Evolutionary conservation across 2,113 vertebrate species (phyloP).

Genomic region (Pollimyrus isidori): DNA sequence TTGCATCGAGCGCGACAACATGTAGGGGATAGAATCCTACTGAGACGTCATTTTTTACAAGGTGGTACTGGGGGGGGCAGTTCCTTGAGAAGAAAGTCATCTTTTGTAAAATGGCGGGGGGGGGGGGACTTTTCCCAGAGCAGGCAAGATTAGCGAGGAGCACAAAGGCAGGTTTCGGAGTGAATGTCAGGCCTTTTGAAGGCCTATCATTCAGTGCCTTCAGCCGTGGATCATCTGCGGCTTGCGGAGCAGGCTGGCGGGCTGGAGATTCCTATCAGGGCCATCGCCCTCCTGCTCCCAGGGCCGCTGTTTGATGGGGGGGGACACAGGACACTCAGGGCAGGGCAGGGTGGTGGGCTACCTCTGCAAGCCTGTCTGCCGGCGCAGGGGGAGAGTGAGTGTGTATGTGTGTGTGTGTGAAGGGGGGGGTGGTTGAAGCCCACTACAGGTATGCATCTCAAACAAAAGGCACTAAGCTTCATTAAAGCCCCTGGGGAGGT

Average conservation of each 20-base stretch:
- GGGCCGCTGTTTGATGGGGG: constrained; percentile 38
- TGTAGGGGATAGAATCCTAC: constrained; percentile 41
- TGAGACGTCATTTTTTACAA: constrained; percentile 45
- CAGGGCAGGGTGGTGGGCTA: neutral
- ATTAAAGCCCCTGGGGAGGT: constrained; percentile 40
- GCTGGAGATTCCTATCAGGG: constrained; percentile 47
- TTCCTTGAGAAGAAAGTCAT: constrained; percentile 42
- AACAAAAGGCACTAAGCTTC: constrained; percentile 53
- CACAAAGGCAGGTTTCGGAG: constrained; percentile 53
- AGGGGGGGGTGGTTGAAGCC: neutral
- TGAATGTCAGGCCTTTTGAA: constrained; percentile 43
- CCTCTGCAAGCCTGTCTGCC: constrained; percentile 8
- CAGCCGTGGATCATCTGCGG: constrained; percentile 49
- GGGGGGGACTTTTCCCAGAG: constrained; percentile 47
- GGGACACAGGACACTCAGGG: neutral
- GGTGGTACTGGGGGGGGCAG: constrained; percentile 6
- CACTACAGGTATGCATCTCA: constrained; percentile 42
- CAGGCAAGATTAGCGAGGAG: constrained; percentile 46
- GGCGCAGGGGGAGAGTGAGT: neutral
- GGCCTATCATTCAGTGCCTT: constrained; percentile 54
- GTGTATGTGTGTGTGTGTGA: neutral
- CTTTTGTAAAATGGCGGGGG: constrained; percentile 45
- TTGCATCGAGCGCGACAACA: constrained; percentile 11
- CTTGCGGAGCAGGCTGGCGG: constrained; percentile 35
- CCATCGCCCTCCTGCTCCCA: constrained; percentile 39